Percentiles rank a stretch among this genome's conserved stretches.
These are phyloP conservation scores for Ceratina japonica DNA, from an alignment of 1,140 invertebrate species.

Conservation along the genomic window DNA sequence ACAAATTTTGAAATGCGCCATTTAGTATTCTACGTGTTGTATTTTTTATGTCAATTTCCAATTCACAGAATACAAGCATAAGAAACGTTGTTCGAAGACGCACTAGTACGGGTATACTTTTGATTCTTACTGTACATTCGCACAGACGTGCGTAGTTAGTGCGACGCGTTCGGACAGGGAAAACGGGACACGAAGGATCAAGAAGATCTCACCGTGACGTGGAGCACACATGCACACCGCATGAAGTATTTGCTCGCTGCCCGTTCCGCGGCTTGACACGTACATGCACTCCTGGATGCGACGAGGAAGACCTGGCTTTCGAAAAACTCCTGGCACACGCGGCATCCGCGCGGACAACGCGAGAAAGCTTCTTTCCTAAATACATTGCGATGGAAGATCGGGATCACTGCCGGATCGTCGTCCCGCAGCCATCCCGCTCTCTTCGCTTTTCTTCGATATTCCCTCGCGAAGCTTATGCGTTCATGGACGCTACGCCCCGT, in stretches of 20 bases:
- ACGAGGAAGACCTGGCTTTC: constrained; percentile 37
- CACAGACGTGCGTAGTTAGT: neutral
- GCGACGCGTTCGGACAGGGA: neutral
- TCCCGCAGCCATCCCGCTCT: neutral
- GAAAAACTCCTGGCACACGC: constrained; percentile 37
- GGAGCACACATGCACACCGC: constrained; percentile 39
- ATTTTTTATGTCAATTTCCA: too few relatives aligned
- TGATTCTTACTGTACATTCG: neutral
- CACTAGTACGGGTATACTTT: too few relatives aligned
- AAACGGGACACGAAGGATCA: constrained; percentile 32
- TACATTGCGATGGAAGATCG: constrained; percentile 28
- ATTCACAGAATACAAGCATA: too few relatives aligned
- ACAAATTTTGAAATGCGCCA: too few relatives aligned
- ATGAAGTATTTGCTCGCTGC: constrained; percentile 51
- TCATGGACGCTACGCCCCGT: neutral
- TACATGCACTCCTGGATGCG: constrained; percentile 52
- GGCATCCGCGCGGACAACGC: constrained; percentile 27
- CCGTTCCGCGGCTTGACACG: constrained; percentile 48
- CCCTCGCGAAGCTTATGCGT: neutral
- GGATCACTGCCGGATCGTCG: too few relatives aligned
- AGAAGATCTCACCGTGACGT: constrained; percentile 32
- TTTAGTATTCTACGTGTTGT: too few relatives aligned
- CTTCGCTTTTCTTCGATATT: neutral
- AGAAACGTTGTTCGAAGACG: too few relatives aligned
- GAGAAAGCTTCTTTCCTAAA: constrained; percentile 52